These are phyloP conservation scores for Hermaeophaga mercurialis DNA, from an alignment of 2,888 invertebrate genomes.

Conservation along the genomic window DNA sequence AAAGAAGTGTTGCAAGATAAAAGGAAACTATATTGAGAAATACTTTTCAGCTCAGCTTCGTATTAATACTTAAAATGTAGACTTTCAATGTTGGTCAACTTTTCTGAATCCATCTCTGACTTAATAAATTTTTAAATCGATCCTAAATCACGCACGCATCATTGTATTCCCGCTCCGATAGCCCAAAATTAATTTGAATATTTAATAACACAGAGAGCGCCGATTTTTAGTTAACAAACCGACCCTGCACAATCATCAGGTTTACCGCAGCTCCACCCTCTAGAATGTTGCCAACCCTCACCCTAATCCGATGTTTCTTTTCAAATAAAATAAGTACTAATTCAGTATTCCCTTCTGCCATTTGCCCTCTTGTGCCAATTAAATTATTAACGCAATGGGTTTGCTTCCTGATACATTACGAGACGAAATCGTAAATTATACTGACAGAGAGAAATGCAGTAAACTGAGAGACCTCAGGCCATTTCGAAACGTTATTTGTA, in stretches of 20 bases:
- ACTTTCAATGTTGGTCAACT: no score
- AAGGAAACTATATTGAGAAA: no score
- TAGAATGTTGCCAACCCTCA: constrained; percentile 45
- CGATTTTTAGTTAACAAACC: not conserved
- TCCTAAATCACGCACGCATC: not conserved
- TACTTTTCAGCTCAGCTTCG: no score
- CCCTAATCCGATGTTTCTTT: constrained; percentile 43
- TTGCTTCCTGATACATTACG: constrained; percentile 28
- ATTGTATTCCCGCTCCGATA: no score
- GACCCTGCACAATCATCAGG: constrained; percentile 13
- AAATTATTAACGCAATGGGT: constrained; percentile 43
- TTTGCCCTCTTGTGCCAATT: constrained; percentile 39
- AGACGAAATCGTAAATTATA: constrained; percentile 22
- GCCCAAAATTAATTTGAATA: no score
- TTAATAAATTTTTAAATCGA: no score
- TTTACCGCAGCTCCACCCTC: constrained; percentile 33
- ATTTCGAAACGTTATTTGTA: no score
- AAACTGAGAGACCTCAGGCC: no score
- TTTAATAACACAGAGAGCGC: no score
- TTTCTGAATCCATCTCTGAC: no score
- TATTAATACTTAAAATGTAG: no score
- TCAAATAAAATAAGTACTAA: constrained; percentile 48
- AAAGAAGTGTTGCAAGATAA: no score
- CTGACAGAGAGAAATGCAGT: constrained; percentile 1
- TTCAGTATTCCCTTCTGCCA: constrained; percentile 42